These are phyloP conservation scores for Formica aserva DNA, from an alignment of 2,888 invertebrate genomes.

Conservation along the genomic window DNA sequence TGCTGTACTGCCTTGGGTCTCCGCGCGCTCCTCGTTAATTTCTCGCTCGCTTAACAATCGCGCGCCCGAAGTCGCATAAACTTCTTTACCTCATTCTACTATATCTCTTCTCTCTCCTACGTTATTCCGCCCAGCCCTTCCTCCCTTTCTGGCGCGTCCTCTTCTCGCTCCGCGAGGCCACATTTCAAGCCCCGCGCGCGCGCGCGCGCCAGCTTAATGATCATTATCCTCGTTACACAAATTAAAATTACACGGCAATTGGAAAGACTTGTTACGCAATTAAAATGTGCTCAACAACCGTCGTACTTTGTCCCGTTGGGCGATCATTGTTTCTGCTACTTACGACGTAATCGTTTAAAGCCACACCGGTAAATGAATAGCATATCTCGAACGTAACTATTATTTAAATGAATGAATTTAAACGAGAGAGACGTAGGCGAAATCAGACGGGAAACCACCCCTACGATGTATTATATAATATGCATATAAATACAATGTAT, in stretches of 20 bases:
- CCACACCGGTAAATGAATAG: neutral
- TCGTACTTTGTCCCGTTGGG: slow-evolving; percentile 26
- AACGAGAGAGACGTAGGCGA: neutral
- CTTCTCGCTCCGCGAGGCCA: slow-evolving; percentile 11
- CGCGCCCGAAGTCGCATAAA: slow-evolving; percentile 49
- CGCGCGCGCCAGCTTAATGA: slow-evolving; percentile 45
- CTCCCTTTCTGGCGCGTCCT: slow-evolving; percentile 3
- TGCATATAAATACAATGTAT: slow-evolving; percentile 19
- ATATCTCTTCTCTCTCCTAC: slow-evolving; percentile 7
- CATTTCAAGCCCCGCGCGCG: slow-evolving; percentile 41
- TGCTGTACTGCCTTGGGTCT: slow-evolving; percentile 34
- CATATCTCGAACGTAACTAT: neutral
- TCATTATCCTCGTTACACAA: slow-evolving; percentile 67
- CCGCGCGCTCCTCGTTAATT: slow-evolving; percentile 44
- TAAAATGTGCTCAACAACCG: slow-evolving; percentile 64
- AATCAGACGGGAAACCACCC: neutral
- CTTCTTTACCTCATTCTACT: slow-evolving; percentile 35
- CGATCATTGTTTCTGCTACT: slow-evolving; percentile 60
- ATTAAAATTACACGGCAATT: slow-evolving; percentile 74
- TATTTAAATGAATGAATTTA: slow-evolving; percentile 9
- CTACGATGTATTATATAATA: neutral
- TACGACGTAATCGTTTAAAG: slow-evolving; percentile 55
- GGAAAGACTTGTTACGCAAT: slow-evolving; percentile 68
- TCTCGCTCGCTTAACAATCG: slow-evolving; percentile 48
- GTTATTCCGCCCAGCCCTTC: neutral